Evolutionary conservation across 2,113 vertebrate genomes (phyloP), one percentile per base, ranked within the genome.

Genomic region (Odontophorus gujanensis): DNA sequence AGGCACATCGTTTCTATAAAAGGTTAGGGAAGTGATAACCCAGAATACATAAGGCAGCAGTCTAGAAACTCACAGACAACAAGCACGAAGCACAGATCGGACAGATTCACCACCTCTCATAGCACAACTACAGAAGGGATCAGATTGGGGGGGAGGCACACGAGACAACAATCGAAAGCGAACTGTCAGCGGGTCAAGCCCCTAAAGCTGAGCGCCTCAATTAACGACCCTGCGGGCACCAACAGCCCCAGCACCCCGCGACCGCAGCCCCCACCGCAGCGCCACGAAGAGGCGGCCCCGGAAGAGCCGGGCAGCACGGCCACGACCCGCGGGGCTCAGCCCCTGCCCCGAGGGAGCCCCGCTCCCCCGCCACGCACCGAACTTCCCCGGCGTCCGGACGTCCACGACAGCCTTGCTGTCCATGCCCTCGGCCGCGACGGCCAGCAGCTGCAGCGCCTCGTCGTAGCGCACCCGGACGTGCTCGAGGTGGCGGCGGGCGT

Each of bases 381-480:
- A 98, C 94, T 98, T 98, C 26, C 98, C 65, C 2, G 99, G 99
- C 7, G 98, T 97, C 65, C 97, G 89, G 96, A 99, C 91, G 11
- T 98, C 97, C 87, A 99, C 97, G 9, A 97, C 97, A 26, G 98
- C 79, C 76, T 81, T 72, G 61, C 96, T 96, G 90, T 97, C 94
- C 40, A 98, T 53, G 85, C 74, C 90, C 24, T 98, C 97, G 0
- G 97, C 96, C 32, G 92, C 55, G 43, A 99, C 97, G 4, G 92
- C 59, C 90, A 99, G 92, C 95, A 98, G 98, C 78, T 93, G 92
- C 89, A n/a, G 96, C 74, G 90, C 94, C 36, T 97, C 97, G 65
- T 99, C 97, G 47, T 99, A 99, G 26, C 76, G 87, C 68, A 99
- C 98, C 9, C 92, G 97, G 26, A 99, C 48, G 59, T 79, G 47